Evolutionary conservation across 2,888 invertebrate genomes (phyloP), one percentile per base, ranked within the genome.

Genomic region (Prosopocoilus inquinatus): DNA sequence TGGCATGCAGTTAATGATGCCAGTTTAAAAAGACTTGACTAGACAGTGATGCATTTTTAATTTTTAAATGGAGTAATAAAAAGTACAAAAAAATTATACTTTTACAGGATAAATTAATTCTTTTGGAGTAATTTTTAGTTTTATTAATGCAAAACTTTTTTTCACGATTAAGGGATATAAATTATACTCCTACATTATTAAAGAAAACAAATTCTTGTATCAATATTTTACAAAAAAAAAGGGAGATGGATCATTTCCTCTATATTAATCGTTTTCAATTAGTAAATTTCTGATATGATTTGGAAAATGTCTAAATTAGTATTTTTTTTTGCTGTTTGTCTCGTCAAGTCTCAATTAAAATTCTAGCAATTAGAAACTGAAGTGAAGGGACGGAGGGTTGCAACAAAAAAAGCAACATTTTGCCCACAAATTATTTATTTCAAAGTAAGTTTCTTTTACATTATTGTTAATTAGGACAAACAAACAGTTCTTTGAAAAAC

Each of bases 341-440:
- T 13, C 15, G 41, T 11, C 15, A 15, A 9, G 9, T 38, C 13
- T 38, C 9, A 38, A 11, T 11, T 13, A 41, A 16, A 15, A 16
- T 16, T 41, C 16, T 15, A 11, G 7, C 1, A 11, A 38, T 12
- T 33, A 33, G 12, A n/a, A 33, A 45, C 5, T 48, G 11, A 47
- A 33, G 9, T 15, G 15, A 49, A 32, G 32, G 39, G 28, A 43
- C 9, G 11, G 28, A 9, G 28, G 36, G 41, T 39, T 38, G 50
- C 48, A 48, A 48, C 36, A 57, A 55, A 47, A 63, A 50, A 57
- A 61, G 56, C 55, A 58, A 51, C 44, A 54, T 47, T 44, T 52
- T 58, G 61, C 63, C 59, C 58, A 60, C 53, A 58, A 56, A 46
- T 56, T 59, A 59, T 63, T 61, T 59, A 56, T 55, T 50, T 57